These are phyloP conservation scores for Metridium senile DNA, from an alignment of 92 coral and sea anemone genomes.

Conservation along the genomic window DNA sequence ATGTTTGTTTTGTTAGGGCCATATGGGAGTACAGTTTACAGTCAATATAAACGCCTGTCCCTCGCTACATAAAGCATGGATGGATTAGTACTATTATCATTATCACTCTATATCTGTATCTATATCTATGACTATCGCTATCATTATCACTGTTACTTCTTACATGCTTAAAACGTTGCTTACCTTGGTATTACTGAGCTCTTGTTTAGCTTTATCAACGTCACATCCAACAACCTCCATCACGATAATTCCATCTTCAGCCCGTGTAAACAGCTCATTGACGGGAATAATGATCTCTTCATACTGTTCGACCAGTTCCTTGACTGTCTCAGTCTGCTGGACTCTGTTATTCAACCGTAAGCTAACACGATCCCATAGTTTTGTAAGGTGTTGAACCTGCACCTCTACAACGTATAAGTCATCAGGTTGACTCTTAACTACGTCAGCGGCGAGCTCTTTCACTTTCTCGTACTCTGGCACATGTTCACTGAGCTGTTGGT, in stretches of 20 bases:
- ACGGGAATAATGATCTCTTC: constrained; percentile 74
- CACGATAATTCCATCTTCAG: constrained; percentile 72
- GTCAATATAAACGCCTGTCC: no score
- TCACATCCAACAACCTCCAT: constrained; percentile 74
- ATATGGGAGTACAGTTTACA: no score
- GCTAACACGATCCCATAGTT: constrained; percentile 71
- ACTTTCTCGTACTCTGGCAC: constrained; percentile 71
- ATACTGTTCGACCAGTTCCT: constrained; percentile 78
- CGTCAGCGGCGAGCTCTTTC: constrained; percentile 64
- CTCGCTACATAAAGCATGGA: no score
- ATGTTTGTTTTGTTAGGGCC: no score
- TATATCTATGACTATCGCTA: no score
- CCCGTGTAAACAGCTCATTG: constrained; percentile 71
- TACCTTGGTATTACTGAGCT: constrained; percentile 81
- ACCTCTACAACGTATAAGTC: constrained; percentile 96
- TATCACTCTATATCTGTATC: no score
- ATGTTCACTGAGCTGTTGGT: constrained; percentile 67
- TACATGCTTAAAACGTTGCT: no score
- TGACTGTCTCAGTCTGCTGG: constrained; percentile 64
- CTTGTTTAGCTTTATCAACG: constrained; percentile 73
- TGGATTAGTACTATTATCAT: no score
- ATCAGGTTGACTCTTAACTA: constrained; percentile 70
- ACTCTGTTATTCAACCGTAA: constrained; percentile 67
- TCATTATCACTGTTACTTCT: no score
- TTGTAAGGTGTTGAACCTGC: constrained; percentile 77